phyloP scores from a whole-genome alignment of 2,797 vertebrate species.

The Kryptopterus vitreolus region DNA sequence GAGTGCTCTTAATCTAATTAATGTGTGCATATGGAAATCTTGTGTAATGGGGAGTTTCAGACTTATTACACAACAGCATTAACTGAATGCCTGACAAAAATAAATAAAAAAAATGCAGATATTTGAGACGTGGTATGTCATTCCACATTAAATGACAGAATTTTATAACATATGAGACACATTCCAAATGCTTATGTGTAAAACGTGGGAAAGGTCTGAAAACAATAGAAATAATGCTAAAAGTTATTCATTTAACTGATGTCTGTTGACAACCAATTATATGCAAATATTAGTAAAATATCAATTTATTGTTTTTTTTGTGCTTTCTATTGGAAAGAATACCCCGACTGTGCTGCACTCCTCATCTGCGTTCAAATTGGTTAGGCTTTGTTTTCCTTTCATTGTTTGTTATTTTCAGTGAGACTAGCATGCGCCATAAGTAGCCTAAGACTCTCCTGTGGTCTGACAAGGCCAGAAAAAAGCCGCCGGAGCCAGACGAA shows the following conservation, averaged over 20 bases:
- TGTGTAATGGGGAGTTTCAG: background rate
- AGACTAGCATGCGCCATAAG: slow-evolving; percentile 72
- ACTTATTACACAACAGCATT: background rate
- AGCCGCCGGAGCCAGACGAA: slow-evolving; percentile 79
- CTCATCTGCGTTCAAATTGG: slow-evolving; percentile 66
- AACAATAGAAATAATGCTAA: background rate
- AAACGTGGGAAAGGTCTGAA: background rate
- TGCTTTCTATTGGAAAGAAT: slow-evolving; percentile 75
- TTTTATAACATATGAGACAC: background rate
- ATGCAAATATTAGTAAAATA: slow-evolving; percentile 73
- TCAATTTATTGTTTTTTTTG: slow-evolving; percentile 59
- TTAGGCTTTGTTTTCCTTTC: slow-evolving; percentile 69
- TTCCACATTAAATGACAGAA: background rate
- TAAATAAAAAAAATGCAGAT: background rate
- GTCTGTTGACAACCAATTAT: slow-evolving; percentile 69
- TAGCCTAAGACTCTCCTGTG: slow-evolving; percentile 70
- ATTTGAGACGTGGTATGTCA: background rate
- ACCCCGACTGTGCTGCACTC: slow-evolving; percentile 69
- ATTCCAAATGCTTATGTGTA: background rate
- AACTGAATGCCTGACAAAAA: background rate
- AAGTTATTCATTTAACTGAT: slow-evolving; percentile 8
- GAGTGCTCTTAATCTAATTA: background rate
- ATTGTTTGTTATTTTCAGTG: slow-evolving; percentile 80
- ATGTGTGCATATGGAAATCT: background rate
- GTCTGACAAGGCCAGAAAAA: slow-evolving; percentile 79